Evolutionary conservation across 2,113 vertebrate species (phyloP).

Genomic region (Suncus etruscus): DNA sequence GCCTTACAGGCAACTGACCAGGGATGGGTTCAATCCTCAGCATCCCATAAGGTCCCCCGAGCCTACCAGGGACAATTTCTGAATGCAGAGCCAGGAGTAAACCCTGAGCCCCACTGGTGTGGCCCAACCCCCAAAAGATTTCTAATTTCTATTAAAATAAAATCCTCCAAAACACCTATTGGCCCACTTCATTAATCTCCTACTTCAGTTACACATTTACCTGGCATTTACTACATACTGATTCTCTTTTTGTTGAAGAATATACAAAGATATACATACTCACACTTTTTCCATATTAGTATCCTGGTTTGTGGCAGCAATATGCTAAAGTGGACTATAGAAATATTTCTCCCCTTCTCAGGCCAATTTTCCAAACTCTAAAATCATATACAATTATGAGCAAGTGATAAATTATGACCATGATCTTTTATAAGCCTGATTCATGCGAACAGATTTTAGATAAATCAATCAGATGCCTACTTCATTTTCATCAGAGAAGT

Average conservation of each 20-base stretch:
- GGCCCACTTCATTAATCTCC: background rate
- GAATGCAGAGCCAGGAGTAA: too few species aligned
- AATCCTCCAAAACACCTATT: background rate
- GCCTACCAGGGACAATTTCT: too few species aligned
- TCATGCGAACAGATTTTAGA: background rate
- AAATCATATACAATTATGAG: background rate
- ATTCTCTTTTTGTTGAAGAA: background rate
- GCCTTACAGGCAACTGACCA: too few species aligned
- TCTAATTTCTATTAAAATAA: background rate
- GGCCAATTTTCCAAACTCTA: background rate
- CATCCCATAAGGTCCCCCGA: too few species aligned
- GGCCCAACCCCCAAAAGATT: background rate
- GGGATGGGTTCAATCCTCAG: too few species aligned
- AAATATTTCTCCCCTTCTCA: background rate
- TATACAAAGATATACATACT: background rate
- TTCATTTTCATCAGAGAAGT: conserved; percentile 54
- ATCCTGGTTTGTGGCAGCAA: background rate
- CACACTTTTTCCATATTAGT: background rate
- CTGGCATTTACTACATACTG: background rate
- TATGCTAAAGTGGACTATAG: background rate
- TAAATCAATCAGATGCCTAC: background rate
- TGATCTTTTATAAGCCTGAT: background rate
- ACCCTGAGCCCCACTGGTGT: too few species aligned
- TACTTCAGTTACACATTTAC: background rate
- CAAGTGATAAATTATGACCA: background rate